Evolutionary conservation across 2,797 vertebrate genomes (phyloP).

Genomic region (Vireo griseus): DNA sequence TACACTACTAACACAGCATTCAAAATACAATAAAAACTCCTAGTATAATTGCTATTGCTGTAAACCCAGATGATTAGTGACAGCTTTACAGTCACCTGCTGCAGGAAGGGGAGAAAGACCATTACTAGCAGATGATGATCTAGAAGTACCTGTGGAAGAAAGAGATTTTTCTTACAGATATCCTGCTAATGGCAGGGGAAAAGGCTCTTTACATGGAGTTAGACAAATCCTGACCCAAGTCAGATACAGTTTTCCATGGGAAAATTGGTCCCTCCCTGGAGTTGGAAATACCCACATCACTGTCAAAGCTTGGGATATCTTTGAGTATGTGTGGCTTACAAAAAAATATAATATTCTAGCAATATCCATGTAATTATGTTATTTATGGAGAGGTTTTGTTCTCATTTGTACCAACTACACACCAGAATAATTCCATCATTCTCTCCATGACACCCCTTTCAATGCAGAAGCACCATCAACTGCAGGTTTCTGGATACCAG

Average conservation of each 20-base stretch:
- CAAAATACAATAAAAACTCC: neutral
- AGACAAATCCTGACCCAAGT: neutral
- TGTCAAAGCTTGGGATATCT: neutral
- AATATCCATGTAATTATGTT: neutral
- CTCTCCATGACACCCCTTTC: neutral
- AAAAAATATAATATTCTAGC: neutral
- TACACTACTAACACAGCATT: neutral
- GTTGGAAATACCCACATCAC: neutral
- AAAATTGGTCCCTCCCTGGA: neutral
- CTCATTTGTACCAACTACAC: neutral
- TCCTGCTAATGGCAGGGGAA: neutral
- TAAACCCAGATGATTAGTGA: neutral
- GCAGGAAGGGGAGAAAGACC: neutral
- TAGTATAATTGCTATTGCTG: neutral
- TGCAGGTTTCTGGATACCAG: neutral
- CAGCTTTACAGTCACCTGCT: neutral
- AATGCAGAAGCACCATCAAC: neutral
- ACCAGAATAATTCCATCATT: neutral
- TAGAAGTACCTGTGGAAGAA: neutral
- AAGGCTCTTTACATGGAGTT: neutral
- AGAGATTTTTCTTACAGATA: neutral
- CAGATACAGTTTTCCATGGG: neutral
- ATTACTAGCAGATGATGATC: neutral
- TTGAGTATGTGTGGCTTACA: neutral
- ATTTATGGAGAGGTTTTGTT: neutral